These are phyloP conservation scores for Xestia rhomboidea DNA, from an alignment of 2,888 invertebrate genomes.

Conservation along the genomic window DNA sequence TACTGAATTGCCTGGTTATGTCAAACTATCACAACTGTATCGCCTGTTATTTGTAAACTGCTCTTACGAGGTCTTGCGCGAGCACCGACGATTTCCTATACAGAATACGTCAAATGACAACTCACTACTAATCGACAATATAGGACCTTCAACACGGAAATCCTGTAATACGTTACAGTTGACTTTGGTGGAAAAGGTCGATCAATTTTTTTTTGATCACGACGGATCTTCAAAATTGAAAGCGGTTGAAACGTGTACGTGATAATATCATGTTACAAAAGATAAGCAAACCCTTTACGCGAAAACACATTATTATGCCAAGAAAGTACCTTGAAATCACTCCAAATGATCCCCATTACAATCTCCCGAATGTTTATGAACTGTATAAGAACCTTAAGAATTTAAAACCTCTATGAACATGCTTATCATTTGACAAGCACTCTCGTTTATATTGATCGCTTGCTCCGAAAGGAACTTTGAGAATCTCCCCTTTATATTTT, in stretches of 20 bases:
- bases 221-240: no score
- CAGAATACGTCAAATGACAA: neutral
- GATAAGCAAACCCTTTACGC: neutral
- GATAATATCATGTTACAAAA: neutral
- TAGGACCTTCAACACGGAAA: neutral
- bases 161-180: neutral
- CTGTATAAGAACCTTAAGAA: conserved; percentile 55
- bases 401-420: conserved; percentile 64
- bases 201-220: neutral
- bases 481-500: conserved; percentile 39
- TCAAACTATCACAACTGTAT: neutral
- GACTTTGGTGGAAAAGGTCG: neutral
- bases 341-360: conserved; percentile 25
- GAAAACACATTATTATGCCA: conserved; percentile 19
- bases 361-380: conserved; percentile 49
- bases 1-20: neutral
- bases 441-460: conserved; percentile 77
- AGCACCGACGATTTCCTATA: no score
- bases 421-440: conserved; percentile 74
- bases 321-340: conserved; percentile 17
- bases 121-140: neutral
- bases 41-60: neutral
- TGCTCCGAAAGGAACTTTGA: conserved; percentile 71
- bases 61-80: neutral
- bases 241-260: neutral